phyloP scores from a whole-genome alignment of 2,888 invertebrate species.

The Hesperia comma region DNA sequence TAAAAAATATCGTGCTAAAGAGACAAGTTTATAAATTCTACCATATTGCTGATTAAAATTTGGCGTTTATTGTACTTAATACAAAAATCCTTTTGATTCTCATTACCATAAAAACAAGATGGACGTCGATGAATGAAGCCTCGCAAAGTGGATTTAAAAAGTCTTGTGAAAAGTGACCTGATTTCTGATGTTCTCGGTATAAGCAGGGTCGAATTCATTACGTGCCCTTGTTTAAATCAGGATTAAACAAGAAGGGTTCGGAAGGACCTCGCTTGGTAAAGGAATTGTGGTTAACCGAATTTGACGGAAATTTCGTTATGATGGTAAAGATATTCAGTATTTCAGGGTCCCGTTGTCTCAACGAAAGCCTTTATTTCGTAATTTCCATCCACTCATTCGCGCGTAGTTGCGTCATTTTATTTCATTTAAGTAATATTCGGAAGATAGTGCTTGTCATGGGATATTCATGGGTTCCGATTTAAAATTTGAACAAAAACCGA shows the following conservation, averaged over 20 bases:
- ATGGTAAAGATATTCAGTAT: not conserved
- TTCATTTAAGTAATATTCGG: too few relatives aligned
- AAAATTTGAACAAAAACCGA: too few relatives aligned
- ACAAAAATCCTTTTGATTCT: not conserved
- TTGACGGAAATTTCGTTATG: not conserved
- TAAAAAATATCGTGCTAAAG: too few relatives aligned
- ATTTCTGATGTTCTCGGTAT: slow-evolving; percentile 22
- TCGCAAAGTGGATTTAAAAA: not conserved
- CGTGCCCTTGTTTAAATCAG: slow-evolving; percentile 33
- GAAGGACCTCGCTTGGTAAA: slow-evolving; percentile 17
- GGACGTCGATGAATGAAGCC: not conserved
- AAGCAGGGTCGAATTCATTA: slow-evolving; percentile 28
- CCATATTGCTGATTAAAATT: too few relatives aligned
- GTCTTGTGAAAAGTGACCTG: slow-evolving; percentile 23
- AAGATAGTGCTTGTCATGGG: too few relatives aligned
- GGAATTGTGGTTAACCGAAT: slow-evolving; percentile 1
- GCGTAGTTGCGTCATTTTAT: too few relatives aligned
- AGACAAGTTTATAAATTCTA: too few relatives aligned
- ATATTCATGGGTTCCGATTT: too few relatives aligned
- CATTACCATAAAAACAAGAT: not conserved
- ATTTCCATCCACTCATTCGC: too few relatives aligned
- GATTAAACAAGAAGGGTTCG: slow-evolving; percentile 32
- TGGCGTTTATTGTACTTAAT: too few relatives aligned
- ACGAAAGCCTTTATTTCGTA: too few relatives aligned
- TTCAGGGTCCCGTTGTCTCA: too few relatives aligned